Conservation (phyloP, 2,113 vertebrate genomes). For the Quiscalus mexicanus region DNA sequence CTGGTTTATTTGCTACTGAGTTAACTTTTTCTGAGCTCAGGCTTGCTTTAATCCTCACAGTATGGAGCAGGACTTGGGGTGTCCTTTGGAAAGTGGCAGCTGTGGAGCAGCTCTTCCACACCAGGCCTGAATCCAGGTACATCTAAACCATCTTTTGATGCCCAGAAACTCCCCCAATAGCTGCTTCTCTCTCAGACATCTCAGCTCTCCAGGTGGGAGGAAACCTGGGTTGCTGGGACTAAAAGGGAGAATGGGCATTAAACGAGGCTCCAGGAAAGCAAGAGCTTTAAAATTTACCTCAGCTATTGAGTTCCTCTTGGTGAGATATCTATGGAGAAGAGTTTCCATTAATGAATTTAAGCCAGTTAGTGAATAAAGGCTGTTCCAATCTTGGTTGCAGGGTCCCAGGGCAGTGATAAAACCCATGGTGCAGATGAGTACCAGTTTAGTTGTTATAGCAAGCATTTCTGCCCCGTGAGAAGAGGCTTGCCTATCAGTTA, state of each 20-base stretch:
- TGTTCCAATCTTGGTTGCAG: background rate
- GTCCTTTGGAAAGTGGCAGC: background rate
- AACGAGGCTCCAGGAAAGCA: background rate
- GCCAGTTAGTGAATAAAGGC: background rate
- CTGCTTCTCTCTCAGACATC: background rate
- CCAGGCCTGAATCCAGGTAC: background rate
- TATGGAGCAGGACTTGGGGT: background rate
- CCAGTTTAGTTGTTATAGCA: fast-evolving
- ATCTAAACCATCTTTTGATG: background rate
- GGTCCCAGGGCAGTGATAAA: background rate
- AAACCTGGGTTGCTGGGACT: background rate
- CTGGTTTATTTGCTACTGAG: background rate
- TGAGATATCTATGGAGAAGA: background rate
- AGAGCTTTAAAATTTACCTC: background rate
- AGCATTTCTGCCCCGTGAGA: background rate
- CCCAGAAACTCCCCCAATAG: background rate
- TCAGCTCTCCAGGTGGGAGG: background rate
- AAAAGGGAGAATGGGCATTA: background rate
- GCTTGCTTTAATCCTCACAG: background rate
- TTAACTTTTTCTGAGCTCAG: background rate
- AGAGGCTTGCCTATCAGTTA: background rate
- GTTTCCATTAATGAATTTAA: background rate
- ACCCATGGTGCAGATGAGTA: background rate
- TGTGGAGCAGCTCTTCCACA: background rate
- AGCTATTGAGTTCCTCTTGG: background rate